These are phyloP conservation scores for Perizoma flavofasciatum DNA, from an alignment of 2,888 invertebrate species.

Conservation along the genomic window DNA sequence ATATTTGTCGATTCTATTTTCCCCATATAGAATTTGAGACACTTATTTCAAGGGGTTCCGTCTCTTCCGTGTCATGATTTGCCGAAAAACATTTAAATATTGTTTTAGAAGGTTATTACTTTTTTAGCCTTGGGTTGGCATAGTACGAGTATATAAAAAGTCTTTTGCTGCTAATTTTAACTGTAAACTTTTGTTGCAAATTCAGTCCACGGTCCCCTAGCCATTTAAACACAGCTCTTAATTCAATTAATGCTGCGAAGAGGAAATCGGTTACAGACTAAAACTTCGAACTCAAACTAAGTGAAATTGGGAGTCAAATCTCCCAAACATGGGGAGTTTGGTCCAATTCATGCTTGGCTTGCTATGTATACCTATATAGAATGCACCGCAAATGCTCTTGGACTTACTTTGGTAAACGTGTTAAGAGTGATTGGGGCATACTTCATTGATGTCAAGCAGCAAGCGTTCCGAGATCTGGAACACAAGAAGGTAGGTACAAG, in stretches of 20 bases:
- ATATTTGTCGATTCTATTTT: constrained; percentile 16
- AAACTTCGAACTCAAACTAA: constrained; percentile 19
- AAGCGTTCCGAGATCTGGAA: constrained; percentile 46
- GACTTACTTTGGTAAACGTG: constrained; percentile 47
- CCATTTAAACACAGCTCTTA: constrained; percentile 8
- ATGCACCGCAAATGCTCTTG: not conserved
- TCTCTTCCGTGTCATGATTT: constrained; percentile 10
- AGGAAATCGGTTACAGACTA: constrained; percentile 20
- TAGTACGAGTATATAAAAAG: too few species aligned
- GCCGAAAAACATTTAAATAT: not conserved
- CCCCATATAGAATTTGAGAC: constrained; percentile 19
- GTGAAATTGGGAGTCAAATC: constrained; percentile 21
- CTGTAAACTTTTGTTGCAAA: not conserved
- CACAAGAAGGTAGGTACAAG: too few species aligned
- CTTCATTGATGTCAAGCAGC: constrained; percentile 45
- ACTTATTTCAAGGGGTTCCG: constrained; percentile 16
- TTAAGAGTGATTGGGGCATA: constrained; percentile 42
- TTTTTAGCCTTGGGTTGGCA: too few species aligned
- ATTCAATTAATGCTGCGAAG: constrained; percentile 20
- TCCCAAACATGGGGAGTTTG: constrained; percentile 13
- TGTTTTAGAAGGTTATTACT: not conserved
- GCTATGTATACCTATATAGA: constrained; percentile 2
- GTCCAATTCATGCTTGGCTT: constrained; percentile 13
- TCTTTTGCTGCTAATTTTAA: too few species aligned
- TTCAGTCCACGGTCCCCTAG: not conserved